phyloP scores from a whole-genome alignment of 2,888 invertebrate genomes.

The Uloborus plumipes region DNA sequence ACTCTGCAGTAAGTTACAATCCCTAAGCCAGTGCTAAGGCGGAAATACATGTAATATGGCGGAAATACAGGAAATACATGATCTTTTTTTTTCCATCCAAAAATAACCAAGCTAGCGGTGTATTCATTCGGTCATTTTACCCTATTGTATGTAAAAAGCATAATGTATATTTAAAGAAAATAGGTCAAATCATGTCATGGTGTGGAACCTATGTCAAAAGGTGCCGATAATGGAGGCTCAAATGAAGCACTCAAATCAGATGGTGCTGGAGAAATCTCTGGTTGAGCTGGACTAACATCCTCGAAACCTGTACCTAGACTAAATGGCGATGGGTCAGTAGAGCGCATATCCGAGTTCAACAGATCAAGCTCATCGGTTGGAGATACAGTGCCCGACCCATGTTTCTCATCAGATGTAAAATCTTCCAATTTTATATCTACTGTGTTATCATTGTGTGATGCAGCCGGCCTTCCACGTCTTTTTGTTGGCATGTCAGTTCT shows the following conservation, averaged over 20 bases:
- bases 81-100: no score
- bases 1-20: no score
- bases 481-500: conserved; percentile 69
- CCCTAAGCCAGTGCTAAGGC: no score
- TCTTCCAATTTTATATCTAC: conserved; percentile 56
- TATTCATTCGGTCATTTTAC: no score
- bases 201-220: conserved; percentile 60
- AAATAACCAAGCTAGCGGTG: no score
- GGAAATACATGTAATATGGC: no score
- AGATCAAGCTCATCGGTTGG: conserved; percentile 65
- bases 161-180: no score
- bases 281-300: conserved; percentile 65
- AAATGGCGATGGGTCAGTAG: conserved; percentile 65
- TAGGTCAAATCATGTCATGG: conserved; percentile 20
- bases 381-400: conserved; percentile 59
- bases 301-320: conserved; percentile 65
- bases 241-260: conserved; percentile 63
- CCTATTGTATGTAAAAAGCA: no score
- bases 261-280: conserved; percentile 62
- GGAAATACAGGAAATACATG: no score
- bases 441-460: conserved; percentile 36
- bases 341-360: conserved; percentile 58
- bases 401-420: conserved; percentile 55
- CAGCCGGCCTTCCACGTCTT: conserved; percentile 67
- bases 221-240: conserved; percentile 63